Percentiles rank a stretch among this genome's conserved stretches.
These are phyloP conservation scores for Rhagonycha lutea DNA, from an alignment of 2,888 invertebrate genomes.

Conservation along the genomic window DNA sequence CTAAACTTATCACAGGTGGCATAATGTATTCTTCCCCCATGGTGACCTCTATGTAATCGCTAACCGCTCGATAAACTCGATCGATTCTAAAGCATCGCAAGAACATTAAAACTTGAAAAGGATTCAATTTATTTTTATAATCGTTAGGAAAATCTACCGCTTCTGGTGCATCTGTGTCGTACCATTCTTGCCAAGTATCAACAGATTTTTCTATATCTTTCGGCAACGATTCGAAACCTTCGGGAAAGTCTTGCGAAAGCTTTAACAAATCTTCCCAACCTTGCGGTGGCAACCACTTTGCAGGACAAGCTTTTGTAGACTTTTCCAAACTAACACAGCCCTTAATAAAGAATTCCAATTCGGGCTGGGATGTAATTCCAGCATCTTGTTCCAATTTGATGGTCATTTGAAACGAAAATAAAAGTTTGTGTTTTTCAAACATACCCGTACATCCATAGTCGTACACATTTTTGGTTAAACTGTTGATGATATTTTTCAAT, in stretches of 20 bases:
- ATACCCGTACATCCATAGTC: constrained; percentile 91
- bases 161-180: constrained; percentile 83
- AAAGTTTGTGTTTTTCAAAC: constrained; percentile 87
- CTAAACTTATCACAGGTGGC: constrained; percentile 84
- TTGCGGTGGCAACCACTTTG: constrained; percentile 51
- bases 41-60: constrained; percentile 76
- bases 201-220: constrained; percentile 39
- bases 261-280: constrained; percentile 86
- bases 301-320: constrained; percentile 67
- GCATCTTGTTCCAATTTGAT: constrained; percentile 78
- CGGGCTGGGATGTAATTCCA: constrained; percentile 64
- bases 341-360: constrained; percentile 91
- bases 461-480: constrained; percentile 85
- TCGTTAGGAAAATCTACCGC: constrained; percentile 68
- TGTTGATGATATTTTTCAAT: constrained; percentile 79
- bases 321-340: constrained; percentile 79
- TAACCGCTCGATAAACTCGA: constrained; percentile 83
- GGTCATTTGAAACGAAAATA: constrained; percentile 91
- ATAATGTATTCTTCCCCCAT: constrained; percentile 91
- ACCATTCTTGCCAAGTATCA: constrained; percentile 67
- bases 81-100: constrained; percentile 89
- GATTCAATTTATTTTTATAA: constrained; percentile 66
- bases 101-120: constrained; percentile 78
- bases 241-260: constrained; percentile 69
- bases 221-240: constrained; percentile 66